phyloP scores from a whole-genome alignment of 2,888 invertebrate species.

The Luffia ferchaultella region DNA sequence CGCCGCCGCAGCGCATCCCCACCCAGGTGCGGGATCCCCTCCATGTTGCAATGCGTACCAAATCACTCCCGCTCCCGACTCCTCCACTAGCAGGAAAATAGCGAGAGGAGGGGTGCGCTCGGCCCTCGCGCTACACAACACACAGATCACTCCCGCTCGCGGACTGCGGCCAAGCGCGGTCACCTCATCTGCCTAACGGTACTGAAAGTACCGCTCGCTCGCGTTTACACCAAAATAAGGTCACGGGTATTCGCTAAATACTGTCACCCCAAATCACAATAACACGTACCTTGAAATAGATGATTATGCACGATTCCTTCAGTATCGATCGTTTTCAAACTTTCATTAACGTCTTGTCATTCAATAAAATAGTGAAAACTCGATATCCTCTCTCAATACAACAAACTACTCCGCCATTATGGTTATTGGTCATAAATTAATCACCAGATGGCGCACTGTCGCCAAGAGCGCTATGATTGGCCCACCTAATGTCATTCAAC shows the following conservation, averaged over 20 bases:
- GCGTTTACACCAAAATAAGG: conserved; percentile 40
- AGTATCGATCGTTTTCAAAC: conserved; percentile 11
- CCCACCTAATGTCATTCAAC: background rate
- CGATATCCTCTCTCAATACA: conserved; percentile 36
- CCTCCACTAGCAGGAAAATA: conserved; percentile 55
- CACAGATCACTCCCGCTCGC: conserved; percentile 37
- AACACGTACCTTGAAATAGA: background rate
- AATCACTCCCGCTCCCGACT: conserved; percentile 64
- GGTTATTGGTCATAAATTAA: conserved; percentile 29
- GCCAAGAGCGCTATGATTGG: background rate
- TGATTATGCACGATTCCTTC: background rate
- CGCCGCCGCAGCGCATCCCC: conserved; percentile 54
- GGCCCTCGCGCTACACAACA: conserved; percentile 43
- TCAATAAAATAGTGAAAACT: conserved; percentile 25
- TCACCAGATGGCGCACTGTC: conserved; percentile 40
- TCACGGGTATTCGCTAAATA: conserved; percentile 41
- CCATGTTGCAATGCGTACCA: conserved; percentile 53
- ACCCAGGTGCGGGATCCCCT: conserved; percentile 63
- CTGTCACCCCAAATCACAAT: conserved; percentile 18
- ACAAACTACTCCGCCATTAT: conserved; percentile 54
- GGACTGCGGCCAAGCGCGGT: conserved; percentile 54
- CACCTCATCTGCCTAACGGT: conserved; percentile 38
- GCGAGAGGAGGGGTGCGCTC: conserved; percentile 59
- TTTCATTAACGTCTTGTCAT: conserved; percentile 19
- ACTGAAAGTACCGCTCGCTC: conserved; percentile 44